Base-by-base conservation (phyloP, 2,888 invertebrate genomes). In the Suillia variegata region DNA sequence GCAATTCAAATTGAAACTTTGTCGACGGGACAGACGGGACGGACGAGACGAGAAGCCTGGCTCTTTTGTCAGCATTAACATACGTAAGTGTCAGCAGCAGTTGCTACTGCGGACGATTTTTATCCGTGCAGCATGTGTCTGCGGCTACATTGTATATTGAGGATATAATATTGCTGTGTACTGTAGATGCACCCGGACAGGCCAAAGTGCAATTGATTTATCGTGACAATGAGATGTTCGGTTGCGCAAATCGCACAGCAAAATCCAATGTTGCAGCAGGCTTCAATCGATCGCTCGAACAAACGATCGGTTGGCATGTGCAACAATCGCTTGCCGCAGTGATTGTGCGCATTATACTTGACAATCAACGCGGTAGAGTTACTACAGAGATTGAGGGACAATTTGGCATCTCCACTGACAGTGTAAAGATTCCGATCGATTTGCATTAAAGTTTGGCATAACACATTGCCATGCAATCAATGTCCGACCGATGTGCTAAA, bases 51-150 rank as follows among this genome's bases (percentile, higher is more conserved):
- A 18, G 34, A 20, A 21, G 13, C n/a, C n/a, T 13, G 38, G 61
- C 69, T 71, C 69, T 74, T 73, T 76, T 72, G 73, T 73, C 75
- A 75, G 67, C 70, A 77, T 77, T 77, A 77, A 76, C 77, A 76
- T 76, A 76, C 73, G 73, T 74, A 77, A 77, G 75, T 75, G 76
- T 73, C 76, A 74, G 70, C 65, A 62, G 66, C 60, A 68, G 72
- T 68, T 67, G 72, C 77, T 75, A 72, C 75, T 67, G 76, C 68
- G 21, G n/a, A n/a, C n/a, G n/a, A n/a, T n/a, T 38, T 22, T 17
- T 21, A 13, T 22, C 13, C 12, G 18, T 26, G 24, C 24, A 18
- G 33, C 52, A 5, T 52, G 34, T 31, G 20, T 12, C 18, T 51
- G 26, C 12, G n/a, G 26, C 13, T 50, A n/a, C n/a, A 20, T 50